Evolutionary conservation across 2,113 vertebrate species (phyloP).

Genomic region (Coptodon rendalli): DNA sequence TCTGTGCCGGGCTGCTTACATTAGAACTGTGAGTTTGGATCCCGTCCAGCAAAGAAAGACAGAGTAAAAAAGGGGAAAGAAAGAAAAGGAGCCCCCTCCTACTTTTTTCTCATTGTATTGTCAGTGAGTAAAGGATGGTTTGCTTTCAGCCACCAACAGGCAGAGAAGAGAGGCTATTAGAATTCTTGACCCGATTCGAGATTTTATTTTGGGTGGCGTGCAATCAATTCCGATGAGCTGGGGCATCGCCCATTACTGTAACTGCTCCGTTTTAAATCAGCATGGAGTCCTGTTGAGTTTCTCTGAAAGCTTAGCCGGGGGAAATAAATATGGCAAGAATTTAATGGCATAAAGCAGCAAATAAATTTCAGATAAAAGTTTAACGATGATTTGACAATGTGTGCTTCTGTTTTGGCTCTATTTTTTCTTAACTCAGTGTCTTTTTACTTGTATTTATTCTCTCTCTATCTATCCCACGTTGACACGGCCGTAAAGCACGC

Average conservation of each 20-base stretch:
- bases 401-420: neutral
- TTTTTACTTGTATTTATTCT: neutral
- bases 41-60: conserved; percentile 25
- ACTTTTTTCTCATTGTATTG: neutral
- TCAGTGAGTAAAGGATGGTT: conserved; percentile 18
- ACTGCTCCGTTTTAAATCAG: neutral
- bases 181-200: conserved; percentile 30
- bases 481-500: neutral
- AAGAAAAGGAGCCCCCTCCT: neutral
- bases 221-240: neutral
- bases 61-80: neutral
- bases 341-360: neutral
- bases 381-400: neutral
- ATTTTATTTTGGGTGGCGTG: conserved; percentile 13
- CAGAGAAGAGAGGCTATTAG: neutral
- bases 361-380: neutral
- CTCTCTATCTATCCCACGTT: conserved; percentile 1
- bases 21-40: conserved; percentile 49
- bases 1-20: conserved; percentile 54
- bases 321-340: neutral
- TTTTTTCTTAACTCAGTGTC: neutral
- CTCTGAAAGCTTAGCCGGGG: neutral
- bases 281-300: conserved; percentile 1
- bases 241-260: conserved; percentile 1
- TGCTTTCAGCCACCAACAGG: conserved; percentile 13